Base-by-base conservation (phyloP, 2,113 vertebrate genomes). In the Sturnus vulgaris region DNA sequence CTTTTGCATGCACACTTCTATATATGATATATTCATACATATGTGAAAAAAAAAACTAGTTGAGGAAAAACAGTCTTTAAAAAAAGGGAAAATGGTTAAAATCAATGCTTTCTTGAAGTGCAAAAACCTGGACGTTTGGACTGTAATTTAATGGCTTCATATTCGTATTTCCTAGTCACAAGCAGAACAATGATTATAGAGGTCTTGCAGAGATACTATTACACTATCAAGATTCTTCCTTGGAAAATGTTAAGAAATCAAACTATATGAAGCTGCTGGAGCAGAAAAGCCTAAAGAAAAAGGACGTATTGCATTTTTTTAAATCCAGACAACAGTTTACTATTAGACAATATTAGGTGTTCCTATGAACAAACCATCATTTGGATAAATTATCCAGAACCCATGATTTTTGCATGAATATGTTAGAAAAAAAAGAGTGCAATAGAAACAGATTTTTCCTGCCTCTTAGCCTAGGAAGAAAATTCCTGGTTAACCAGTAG, bases 401-500 rank as follows among this genome's bases (percentile, higher is more conserved):
- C 11, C 46, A 83, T 77, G 80, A 39, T 60, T 96, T 88, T 86
- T 79, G 22, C 55, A 81, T n/a, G 18, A 59, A 69, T 55, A 35
- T 59, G 33, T 55, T 37, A 24, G 63, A 44, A 78, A 91, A 21
- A 31, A 15, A 23, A 53, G 13, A 94, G 15, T 76, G 18, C 25
- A 37, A 40, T 1, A 37, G 1, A 49, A 39, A 22, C 0, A 40
- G 15, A 65, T 82, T 88, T 56, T 11, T 40, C 28, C n/a, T 68
- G 18, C 49, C 59, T 93, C 59, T 73, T 88, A 33, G 49, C 63
- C 76, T 92, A 82, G 84, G 82, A 83, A 85, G 35, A 92, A 96
- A 97, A 96, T 69, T 25, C 27, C 57, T 65, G 35, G 75, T 92
- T 93, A 95, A 93, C 88, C 30, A 92, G 72, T 57, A 80, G 73